phyloP scores from a whole-genome alignment of 2,797 vertebrate species.

The Momotus momota region DNA sequence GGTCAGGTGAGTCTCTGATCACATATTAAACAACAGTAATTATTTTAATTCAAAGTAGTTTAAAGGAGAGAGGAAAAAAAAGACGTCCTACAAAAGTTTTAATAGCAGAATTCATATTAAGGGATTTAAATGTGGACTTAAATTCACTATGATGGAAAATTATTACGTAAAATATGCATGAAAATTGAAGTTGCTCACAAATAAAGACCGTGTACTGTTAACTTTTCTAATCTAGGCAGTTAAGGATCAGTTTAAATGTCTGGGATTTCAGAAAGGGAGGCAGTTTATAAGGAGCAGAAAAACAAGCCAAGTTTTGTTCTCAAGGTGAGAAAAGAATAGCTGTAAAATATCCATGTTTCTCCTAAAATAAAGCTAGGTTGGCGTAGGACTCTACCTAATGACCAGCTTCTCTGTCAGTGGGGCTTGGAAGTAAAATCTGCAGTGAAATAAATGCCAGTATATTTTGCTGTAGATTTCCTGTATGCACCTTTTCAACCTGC shows the following conservation, averaged over 20 bases:
- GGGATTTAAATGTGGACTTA: not conserved
- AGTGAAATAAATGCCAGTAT: not conserved
- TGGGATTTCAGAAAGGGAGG: not conserved
- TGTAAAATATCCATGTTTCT: not conserved
- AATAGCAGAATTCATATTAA: not conserved
- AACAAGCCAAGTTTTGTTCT: not conserved
- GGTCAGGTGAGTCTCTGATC: constrained; percentile 32
- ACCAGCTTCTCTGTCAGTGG: not conserved
- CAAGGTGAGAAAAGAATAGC: not conserved
- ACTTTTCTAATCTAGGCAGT: not conserved
- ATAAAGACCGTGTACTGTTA: not conserved
- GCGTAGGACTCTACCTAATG: not conserved
- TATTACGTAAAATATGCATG: not conserved
- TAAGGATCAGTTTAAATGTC: not conserved
- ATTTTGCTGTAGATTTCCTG: not conserved
- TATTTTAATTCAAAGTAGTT: constrained; percentile 18
- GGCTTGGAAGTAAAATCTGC: not conserved
- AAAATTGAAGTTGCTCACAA: not conserved
- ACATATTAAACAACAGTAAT: constrained; percentile 13
- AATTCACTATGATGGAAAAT: not conserved
- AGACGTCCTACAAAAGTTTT: not conserved
- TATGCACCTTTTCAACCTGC: not conserved
- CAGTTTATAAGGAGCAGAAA: not conserved
- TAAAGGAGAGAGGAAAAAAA: not conserved
- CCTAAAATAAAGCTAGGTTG: not conserved